Evolutionary conservation across 2,888 invertebrate species (phyloP).

Genomic region (Griposia aprilina): DNA sequence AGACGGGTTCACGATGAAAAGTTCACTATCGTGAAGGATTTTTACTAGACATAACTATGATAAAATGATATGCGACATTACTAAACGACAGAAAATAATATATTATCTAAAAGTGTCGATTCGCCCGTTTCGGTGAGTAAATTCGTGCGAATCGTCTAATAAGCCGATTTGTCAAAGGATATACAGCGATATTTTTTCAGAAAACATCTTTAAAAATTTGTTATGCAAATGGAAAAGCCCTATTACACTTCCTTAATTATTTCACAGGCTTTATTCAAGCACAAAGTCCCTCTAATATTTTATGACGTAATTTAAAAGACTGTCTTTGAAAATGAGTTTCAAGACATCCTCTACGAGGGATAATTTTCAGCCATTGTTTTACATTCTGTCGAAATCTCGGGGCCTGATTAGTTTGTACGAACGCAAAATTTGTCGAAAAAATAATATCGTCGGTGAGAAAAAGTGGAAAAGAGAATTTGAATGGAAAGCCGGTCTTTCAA

Average conservation of each 20-base stretch:
- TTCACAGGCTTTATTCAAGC: slow-evolving; percentile 81
- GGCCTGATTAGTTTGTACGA: slow-evolving; percentile 66
- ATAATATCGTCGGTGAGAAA: slow-evolving; percentile 7
- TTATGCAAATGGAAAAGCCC: slow-evolving; percentile 86
- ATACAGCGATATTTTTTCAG: slow-evolving; percentile 80
- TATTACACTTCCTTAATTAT: slow-evolving; percentile 88
- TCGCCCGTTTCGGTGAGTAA: too few species aligned
- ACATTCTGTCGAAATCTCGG: slow-evolving; percentile 65
- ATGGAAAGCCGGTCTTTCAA: not conserved
- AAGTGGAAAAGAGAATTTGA: not conserved
- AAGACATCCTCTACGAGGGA: slow-evolving; percentile 73
- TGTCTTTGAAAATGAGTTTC: slow-evolving; percentile 79
- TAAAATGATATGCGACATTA: not conserved
- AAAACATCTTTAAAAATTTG: slow-evolving; percentile 80
- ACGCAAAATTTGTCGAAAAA: slow-evolving; percentile 56
- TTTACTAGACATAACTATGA: slow-evolving; percentile 9
- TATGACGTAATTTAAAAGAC: slow-evolving; percentile 84
- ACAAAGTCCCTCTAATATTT: slow-evolving; percentile 84
- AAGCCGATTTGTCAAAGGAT: slow-evolving; percentile 80
- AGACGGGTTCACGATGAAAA: slow-evolving; percentile 1
- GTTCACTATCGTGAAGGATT: not conserved
- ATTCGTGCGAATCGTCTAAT: too few species aligned
- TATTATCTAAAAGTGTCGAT: too few species aligned
- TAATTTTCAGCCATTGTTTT: slow-evolving; percentile 74
- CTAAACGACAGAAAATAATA: not conserved